Base-by-base conservation (phyloP, 2,888 invertebrate genomes). In the Eupithecia abbreviata region DNA sequence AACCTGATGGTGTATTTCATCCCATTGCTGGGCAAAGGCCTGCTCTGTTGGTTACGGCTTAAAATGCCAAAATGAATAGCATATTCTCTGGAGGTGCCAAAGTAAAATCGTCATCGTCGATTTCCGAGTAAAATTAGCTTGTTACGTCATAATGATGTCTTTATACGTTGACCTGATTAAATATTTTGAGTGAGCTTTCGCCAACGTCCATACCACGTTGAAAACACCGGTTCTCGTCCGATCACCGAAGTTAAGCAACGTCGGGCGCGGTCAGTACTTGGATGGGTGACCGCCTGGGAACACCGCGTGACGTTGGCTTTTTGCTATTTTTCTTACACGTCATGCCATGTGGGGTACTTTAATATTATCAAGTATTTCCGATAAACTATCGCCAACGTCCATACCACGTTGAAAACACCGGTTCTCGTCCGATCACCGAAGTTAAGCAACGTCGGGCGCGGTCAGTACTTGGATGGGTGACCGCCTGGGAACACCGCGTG, bases 361-460 rank as follows among this genome's bases (percentile, higher is more conserved):
- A 30, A 30, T 30, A 30, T 30, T 30, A 30, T 30, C 30, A 30
- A 30, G 30, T 30, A 30, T 30, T 30, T 30, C 30, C 30, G 30
- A 1, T 30, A 1, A 30, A 1, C 30, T 30, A 30, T 30, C 30
- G 30, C 30, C 30, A 30, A 30, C 30, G 87, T 88, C 86, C 89
- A 90, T 89, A 88, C 89, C 85, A 90, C 85, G 89, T 88, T 90
- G 89, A 88, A 88, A 82, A 88, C 87, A 88, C 81, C 81, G 92
- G 92, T 92, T 93, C 92, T 93, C 92, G 92, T 93, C 92, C 92
- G 93, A 93, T 93, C 93, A 93, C 93, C 92, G 93, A 92, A 93
- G 92, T 93, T 91, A 93, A 93, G 92, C 92, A 93, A 91, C 93
- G 89, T 93, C 91, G 92, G 93, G 92, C 92, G 92, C 86, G 90